Percentiles rank a stretch among this genome's conserved stretches.
phyloP scores from a whole-genome alignment of 1,140 invertebrate species.

The Adoxophyes honmai region DNA sequence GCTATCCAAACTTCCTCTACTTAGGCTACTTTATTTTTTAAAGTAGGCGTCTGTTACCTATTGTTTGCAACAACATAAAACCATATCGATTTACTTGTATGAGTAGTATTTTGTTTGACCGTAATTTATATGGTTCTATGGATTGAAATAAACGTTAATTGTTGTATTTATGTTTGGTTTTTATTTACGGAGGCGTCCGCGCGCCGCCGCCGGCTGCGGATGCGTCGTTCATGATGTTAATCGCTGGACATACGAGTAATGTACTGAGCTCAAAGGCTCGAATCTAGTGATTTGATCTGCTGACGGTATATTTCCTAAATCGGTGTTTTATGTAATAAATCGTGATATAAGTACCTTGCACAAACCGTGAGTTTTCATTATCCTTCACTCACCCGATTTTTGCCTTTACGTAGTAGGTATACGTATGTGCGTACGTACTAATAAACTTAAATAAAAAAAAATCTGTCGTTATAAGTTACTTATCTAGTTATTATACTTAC shows the following conservation, averaged over 20 bases:
- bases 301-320: constrained; percentile 43
- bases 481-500: too few relatives aligned
- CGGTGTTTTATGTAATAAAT: constrained; percentile 64
- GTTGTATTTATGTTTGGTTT: constrained; percentile 66
- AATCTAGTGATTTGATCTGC: constrained; percentile 27
- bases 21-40: constrained; percentile 20
- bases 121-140: constrained; percentile 73
- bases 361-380: constrained; percentile 54
- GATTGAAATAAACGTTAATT: constrained; percentile 75
- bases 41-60: constrained; percentile 22
- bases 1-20: constrained; percentile 1
- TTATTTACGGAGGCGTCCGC: constrained; percentile 30
- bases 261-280: constrained; percentile 22
- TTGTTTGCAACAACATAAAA: constrained; percentile 58
- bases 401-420: background rate
- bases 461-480: too few relatives aligned
- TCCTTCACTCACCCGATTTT: constrained; percentile 15
- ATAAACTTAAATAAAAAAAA: too few relatives aligned
- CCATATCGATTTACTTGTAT: constrained; percentile 63
- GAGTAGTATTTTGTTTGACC: constrained; percentile 66
- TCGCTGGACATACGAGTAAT: constrained; percentile 6
- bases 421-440: too few relatives aligned
- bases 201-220: constrained; percentile 20
- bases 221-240: constrained; percentile 8
- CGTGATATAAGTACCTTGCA: constrained; percentile 60